Evolutionary conservation across 2,888 invertebrate species (phyloP).

Genomic region (Encarsia formosa): DNA sequence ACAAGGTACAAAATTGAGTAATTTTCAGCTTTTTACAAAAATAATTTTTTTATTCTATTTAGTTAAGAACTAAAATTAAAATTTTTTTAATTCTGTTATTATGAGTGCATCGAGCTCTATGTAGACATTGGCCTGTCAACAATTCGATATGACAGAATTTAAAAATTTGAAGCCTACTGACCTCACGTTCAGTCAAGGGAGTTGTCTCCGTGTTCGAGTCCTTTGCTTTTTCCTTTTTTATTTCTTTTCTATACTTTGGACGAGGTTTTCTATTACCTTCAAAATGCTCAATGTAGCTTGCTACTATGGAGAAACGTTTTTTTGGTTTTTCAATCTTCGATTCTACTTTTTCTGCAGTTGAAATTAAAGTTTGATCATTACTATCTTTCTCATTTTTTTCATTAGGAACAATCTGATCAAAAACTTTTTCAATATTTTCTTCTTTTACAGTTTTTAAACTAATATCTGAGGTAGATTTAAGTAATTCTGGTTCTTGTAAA

Average conservation of each 20-base stretch:
- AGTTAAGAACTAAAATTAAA: too few species aligned
- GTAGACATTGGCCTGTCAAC: conserved; percentile 46
- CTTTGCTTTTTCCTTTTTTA: background rate
- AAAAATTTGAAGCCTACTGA: conserved; percentile 42
- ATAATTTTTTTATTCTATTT: too few species aligned
- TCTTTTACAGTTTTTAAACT: conserved; percentile 5
- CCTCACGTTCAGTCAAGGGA: conserved; percentile 49
- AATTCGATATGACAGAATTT: too few species aligned
- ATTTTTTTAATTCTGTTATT: too few species aligned
- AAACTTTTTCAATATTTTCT: background rate
- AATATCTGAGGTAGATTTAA: conserved; percentile 28
- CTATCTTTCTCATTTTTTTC: conserved; percentile 13
- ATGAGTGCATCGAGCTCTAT: conserved; percentile 40
- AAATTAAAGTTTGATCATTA: background rate
- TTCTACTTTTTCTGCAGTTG: conserved; percentile 13
- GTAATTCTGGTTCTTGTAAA: conserved; percentile 6
- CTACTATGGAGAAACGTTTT: conserved; percentile 47
- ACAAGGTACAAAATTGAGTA: too few species aligned
- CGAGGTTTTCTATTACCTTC: conserved; percentile 38
- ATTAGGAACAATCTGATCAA: conserved; percentile 13
- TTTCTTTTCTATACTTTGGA: conserved; percentile 17
- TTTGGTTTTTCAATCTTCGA: conserved; percentile 19
- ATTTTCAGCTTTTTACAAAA: too few species aligned
- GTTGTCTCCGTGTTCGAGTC: conserved; percentile 32
- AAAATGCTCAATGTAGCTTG: conserved; percentile 46